Evolutionary conservation across 2,113 vertebrate genomes (phyloP).

Genomic region (Irena cyanogastra): DNA sequence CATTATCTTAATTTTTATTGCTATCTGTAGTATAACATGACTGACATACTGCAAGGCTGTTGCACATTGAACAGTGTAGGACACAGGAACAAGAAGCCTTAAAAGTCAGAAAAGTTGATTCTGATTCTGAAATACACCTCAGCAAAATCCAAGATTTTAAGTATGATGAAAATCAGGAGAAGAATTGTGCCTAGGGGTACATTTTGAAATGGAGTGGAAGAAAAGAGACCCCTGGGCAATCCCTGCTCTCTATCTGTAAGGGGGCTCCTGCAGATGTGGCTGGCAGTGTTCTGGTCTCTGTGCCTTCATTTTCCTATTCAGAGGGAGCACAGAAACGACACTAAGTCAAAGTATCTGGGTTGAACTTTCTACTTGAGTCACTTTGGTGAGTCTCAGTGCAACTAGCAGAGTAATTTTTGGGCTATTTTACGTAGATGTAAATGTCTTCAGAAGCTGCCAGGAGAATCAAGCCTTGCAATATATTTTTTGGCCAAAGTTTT

Average conservation of each 20-base stretch:
- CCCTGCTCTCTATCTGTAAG: neutral
- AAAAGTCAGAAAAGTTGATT: neutral
- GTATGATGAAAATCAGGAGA: neutral
- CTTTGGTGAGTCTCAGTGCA: neutral
- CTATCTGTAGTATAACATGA: neutral
- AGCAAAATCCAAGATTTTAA: neutral
- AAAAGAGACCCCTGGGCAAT: neutral
- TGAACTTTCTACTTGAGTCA: neutral
- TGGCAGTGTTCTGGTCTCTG: neutral
- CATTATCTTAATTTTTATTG: neutral
- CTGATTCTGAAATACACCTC: neutral
- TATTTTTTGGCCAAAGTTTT: neutral
- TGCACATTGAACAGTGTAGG: neutral
- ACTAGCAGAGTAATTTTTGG: neutral
- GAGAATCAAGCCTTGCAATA: neutral
- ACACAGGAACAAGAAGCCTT: neutral
- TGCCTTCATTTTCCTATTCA: accelerated
- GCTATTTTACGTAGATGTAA: neutral
- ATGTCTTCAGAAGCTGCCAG: neutral
- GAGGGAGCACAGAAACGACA: neutral
- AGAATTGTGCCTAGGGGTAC: neutral
- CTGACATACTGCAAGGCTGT: neutral
- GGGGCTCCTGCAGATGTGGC: accelerated
- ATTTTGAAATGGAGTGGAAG: neutral
- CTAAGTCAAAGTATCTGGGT: accelerated